Percentiles rank a stretch among this genome's conserved stretches.
Evolutionary conservation across 2,113 vertebrate species (phyloP).

Genomic region (Daboia siamensis): DNA sequence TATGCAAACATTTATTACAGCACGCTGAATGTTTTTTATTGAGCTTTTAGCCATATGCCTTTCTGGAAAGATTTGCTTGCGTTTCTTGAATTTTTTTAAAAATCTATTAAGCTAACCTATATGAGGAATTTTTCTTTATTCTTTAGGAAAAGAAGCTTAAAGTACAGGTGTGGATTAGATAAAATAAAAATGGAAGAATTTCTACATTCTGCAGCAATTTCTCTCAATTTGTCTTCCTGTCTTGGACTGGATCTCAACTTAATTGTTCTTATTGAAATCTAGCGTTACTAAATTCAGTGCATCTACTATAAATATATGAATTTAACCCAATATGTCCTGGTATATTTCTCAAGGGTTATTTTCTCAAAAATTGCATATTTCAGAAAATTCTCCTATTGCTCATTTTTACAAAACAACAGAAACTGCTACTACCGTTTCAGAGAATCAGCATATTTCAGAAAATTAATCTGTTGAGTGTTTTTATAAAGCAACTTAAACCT

Average conservation of each 20-base stretch:
- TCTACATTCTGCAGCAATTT: neutral
- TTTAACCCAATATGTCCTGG: neutral
- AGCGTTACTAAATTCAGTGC: neutral
- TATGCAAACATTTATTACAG: slow-evolving; percentile 76
- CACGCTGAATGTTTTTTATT: slow-evolving; percentile 68
- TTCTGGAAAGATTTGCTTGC: slow-evolving; percentile 53
- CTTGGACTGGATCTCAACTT: neutral
- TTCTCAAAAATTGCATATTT: neutral
- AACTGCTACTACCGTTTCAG: neutral
- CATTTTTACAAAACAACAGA: neutral
- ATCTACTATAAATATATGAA: neutral
- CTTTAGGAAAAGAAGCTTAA: slow-evolving; percentile 17
- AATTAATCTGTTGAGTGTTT: neutral
- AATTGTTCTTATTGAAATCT: neutral
- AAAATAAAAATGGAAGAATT: neutral
- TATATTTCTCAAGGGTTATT: neutral
- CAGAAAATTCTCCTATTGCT: neutral
- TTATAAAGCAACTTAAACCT: neutral
- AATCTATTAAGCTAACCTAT: slow-evolving; percentile 44
- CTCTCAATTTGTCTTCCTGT: neutral
- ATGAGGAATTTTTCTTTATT: neutral
- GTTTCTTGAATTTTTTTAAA: slow-evolving; percentile 65
- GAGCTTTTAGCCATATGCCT: slow-evolving; percentile 61
- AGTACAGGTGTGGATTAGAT: slow-evolving; percentile 1
- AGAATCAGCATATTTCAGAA: neutral